Evolutionary conservation across 2,113 vertebrate genomes (phyloP).

Genomic region (Eulemur rufifrons): DNA sequence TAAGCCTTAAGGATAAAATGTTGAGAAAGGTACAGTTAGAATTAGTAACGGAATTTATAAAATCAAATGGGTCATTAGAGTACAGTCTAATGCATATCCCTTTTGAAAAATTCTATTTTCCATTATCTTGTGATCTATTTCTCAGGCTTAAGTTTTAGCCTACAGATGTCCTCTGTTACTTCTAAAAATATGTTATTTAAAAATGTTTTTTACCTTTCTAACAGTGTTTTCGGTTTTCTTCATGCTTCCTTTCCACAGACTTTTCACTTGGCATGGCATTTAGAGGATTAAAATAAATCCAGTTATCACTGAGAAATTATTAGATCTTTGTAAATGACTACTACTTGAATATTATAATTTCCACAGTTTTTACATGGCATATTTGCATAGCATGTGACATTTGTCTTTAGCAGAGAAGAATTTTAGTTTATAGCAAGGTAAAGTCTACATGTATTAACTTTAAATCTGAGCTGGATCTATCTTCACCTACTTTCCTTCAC

Average conservation of each 20-base stretch:
- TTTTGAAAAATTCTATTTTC: constrained; percentile 52
- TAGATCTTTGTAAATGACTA: background rate
- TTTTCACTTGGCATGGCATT: background rate
- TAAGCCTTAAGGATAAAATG: constrained; percentile 56
- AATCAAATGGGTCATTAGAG: constrained; percentile 45
- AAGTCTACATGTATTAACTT: background rate
- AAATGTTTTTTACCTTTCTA: background rate
- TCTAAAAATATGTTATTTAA: constrained; percentile 3
- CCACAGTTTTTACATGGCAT: background rate
- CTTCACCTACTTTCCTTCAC: background rate
- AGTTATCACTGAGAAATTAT: background rate
- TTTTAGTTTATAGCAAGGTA: background rate
- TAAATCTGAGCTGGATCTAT: background rate
- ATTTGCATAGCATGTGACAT: background rate
- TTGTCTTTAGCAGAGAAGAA: background rate
- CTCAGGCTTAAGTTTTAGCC: background rate
- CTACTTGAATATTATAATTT: background rate
- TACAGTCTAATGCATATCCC: background rate
- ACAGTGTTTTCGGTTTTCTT: background rate
- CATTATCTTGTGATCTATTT: constrained; percentile 54
- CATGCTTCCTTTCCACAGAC: background rate
- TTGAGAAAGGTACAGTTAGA: constrained; percentile 51
- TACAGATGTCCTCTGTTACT: background rate
- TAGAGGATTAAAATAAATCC: background rate
- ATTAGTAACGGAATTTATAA: constrained; percentile 64